phyloP scores from a whole-genome alignment of 2,797 vertebrate species.

The Sternarchorhynchus goeldii region DNA sequence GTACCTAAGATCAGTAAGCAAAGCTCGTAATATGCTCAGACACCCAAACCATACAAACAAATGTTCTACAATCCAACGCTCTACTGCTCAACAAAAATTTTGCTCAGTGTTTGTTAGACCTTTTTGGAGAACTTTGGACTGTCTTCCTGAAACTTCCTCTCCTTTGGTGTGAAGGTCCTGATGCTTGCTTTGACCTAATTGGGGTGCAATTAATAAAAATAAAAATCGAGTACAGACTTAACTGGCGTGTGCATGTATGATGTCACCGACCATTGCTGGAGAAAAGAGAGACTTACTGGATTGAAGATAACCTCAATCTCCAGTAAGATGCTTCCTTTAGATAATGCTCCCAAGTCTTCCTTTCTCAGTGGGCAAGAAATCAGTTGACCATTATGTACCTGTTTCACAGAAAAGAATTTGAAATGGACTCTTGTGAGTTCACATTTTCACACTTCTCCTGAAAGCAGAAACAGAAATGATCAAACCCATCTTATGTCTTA shows the following conservation, averaged over 20 bases:
- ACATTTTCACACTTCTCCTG: too few species aligned
- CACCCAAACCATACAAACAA: not conserved
- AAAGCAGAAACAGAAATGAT: too few species aligned
- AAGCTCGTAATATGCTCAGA: not conserved
- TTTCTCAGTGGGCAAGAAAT: slow-evolving; percentile 85
- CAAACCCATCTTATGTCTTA: too few species aligned
- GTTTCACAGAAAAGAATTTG: slow-evolving; percentile 60
- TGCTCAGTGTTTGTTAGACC: slow-evolving; percentile 69
- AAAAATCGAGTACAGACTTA: not conserved
- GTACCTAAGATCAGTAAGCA: slow-evolving; percentile 74
- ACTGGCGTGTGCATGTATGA: not conserved
- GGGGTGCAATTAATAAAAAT: not conserved
- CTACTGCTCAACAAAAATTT: not conserved
- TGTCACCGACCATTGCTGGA: too few species aligned
- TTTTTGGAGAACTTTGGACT: slow-evolving; percentile 96
- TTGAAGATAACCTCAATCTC: slow-evolving; percentile 95
- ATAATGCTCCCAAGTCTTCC: slow-evolving; percentile 85
- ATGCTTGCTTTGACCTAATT: slow-evolving; percentile 87
- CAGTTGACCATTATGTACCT: slow-evolving; percentile 87
- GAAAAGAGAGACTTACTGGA: slow-evolving; percentile 80
- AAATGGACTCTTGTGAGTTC: too few species aligned
- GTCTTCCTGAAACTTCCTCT: slow-evolving; percentile 85
- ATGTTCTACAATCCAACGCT: too few species aligned
- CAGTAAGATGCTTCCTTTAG: slow-evolving; percentile 89
- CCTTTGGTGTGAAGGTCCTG: slow-evolving; percentile 86